These are phyloP conservation scores for Diorhabda sublineata DNA, from an alignment of 1,140 invertebrate genomes.

Conservation along the genomic window DNA sequence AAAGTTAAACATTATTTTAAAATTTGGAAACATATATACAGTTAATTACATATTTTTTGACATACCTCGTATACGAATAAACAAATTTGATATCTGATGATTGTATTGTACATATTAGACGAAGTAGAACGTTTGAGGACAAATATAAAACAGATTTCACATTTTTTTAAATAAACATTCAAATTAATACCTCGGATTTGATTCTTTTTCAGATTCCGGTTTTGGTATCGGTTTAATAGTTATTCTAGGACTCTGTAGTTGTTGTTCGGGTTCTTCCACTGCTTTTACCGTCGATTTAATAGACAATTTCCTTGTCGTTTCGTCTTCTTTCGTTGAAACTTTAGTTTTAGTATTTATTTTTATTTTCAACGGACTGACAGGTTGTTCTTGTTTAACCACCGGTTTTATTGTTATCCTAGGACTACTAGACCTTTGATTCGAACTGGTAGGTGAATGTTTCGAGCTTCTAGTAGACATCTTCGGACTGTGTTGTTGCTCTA, in stretches of 20 bases:
- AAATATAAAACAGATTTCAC: too few species aligned
- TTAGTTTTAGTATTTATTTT: slow-evolving; percentile 37
- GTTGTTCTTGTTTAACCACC: slow-evolving; percentile 36
- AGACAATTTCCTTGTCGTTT: slow-evolving; percentile 37
- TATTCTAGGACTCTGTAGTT: slow-evolving; percentile 36
- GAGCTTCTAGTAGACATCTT: slow-evolving; percentile 35
- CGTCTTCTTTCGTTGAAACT: slow-evolving; percentile 19
- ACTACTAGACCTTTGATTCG: slow-evolving; percentile 32
- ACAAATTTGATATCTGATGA: too few species aligned
- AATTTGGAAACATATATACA: too few species aligned
- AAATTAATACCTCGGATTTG: slow-evolving; percentile 13
- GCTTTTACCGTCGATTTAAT: slow-evolving; percentile 41
- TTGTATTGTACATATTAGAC: too few species aligned
- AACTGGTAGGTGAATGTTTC: slow-evolving; percentile 29
- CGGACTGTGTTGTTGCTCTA: slow-evolving; percentile 36
- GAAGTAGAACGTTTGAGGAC: too few species aligned
- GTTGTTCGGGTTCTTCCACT: not conserved
- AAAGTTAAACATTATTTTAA: too few species aligned
- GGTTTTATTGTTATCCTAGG: slow-evolving; percentile 45
- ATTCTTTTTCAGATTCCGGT: slow-evolving; percentile 29
- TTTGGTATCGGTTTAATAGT: slow-evolving; percentile 42
- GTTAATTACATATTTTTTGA: too few species aligned
- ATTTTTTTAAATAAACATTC: too few species aligned
- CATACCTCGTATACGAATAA: too few species aligned
- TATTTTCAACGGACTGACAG: slow-evolving; percentile 39